Conservation (phyloP, 2,888 invertebrate genomes). For the Eilema depressum region DNA sequence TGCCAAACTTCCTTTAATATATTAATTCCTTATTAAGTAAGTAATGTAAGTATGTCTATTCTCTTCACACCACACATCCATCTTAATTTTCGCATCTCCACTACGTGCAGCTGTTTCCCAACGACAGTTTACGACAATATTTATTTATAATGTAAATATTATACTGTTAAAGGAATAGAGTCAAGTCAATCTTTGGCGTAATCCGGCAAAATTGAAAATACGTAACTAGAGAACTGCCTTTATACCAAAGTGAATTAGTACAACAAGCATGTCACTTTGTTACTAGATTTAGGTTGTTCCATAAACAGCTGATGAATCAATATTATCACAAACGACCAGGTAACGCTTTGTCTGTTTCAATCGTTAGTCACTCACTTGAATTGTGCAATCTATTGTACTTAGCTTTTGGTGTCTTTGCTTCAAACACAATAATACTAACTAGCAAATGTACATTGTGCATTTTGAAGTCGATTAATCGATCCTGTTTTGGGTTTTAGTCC, state of each 20-base stretch:
- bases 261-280: background rate
- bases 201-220: background rate
- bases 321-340: conserved; percentile 35
- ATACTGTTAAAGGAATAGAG: background rate
- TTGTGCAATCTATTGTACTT: conserved; percentile 50
- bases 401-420: conserved; percentile 30
- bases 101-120: too few species aligned
- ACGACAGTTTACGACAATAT: too few species aligned
- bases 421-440: conserved; percentile 4
- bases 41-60: too few species aligned
- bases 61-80: too few species aligned
- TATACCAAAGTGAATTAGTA: background rate
- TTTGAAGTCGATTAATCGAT: conserved; percentile 7
- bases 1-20: too few species aligned
- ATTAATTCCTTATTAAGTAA: too few species aligned
- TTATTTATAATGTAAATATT: background rate
- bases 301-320: conserved; percentile 46
- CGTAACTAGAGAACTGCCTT: background rate
- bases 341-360: conserved; percentile 43
- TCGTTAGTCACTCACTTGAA: conserved; percentile 50
- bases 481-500: background rate
- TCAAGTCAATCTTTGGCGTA: background rate
- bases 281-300: conserved; percentile 30
- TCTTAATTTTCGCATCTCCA: too few species aligned
- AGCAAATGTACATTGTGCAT: background rate